Percentiles rank a stretch among this genome's conserved stretches.
phyloP scores from a whole-genome alignment of 1,140 invertebrate genomes.

The Batillaria attramentaria region DNA sequence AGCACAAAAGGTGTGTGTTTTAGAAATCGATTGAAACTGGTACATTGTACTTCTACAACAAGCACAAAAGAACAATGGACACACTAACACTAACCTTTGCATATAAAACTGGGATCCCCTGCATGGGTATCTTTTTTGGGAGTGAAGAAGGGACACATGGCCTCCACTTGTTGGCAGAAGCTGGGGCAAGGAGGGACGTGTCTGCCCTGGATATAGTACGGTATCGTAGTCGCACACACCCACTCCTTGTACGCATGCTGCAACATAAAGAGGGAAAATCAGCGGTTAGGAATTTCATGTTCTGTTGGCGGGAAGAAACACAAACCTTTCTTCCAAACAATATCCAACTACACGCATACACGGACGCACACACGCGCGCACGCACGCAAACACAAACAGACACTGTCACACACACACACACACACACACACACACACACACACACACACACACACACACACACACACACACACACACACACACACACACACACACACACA shows the following conservation, averaged over 20 bases:
- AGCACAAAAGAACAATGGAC: too few species aligned
- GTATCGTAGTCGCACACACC: conserved; percentile 13
- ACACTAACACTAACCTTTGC: conserved; percentile 76
- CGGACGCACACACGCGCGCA: conserved; percentile 7
- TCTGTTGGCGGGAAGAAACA: too few species aligned
- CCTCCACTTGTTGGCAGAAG: conserved; percentile 44
- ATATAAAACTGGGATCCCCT: conserved; percentile 52
- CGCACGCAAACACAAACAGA: background rate
- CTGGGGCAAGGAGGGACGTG: conserved; percentile 32
- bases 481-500: conserved; percentile 19
- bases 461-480: background rate
- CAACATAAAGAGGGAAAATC: too few species aligned
- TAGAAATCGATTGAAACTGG: too few species aligned
- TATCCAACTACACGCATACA: conserved; percentile 1
- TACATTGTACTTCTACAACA: too few species aligned
- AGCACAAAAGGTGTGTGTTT: too few species aligned
- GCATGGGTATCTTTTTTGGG: conserved; percentile 43
- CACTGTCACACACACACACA: background rate
- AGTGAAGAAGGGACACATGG: conserved; percentile 47
- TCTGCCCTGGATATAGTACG: conserved; percentile 23
- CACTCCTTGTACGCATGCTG: too few species aligned
- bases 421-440: conserved; percentile 15
- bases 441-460: background rate
- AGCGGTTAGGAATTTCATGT: too few species aligned
- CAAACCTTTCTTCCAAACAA: background rate